Percentiles rank a stretch among this genome's conserved stretches.
phyloP scores from a whole-genome alignment of 2,888 invertebrate species.

The Anthophora plumipes region DNA sequence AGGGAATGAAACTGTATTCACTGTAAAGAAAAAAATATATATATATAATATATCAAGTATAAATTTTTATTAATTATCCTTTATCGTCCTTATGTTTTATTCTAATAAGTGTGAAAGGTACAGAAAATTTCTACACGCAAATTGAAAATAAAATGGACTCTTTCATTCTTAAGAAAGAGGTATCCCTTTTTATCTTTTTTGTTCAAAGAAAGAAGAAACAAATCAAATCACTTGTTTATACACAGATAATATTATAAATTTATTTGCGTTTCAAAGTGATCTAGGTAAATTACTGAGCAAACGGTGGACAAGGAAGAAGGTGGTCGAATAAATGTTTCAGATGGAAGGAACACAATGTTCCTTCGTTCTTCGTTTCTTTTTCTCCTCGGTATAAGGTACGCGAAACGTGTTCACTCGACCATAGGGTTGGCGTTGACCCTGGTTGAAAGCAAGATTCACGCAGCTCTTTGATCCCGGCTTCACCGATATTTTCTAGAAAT shows the following conservation, averaged over 20 bases:
- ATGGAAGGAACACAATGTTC: slow-evolving; percentile 4
- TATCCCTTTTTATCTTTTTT: not conserved
- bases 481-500: slow-evolving; percentile 48
- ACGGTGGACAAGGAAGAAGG: not conserved
- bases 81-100: not conserved
- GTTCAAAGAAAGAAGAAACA: not conserved
- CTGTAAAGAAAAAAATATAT: no score
- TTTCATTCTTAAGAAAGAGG: not conserved
- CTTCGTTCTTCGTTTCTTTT: slow-evolving; percentile 23
- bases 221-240: slow-evolving; percentile 3
- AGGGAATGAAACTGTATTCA: no score
- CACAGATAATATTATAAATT: not conserved
- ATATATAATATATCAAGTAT: no score
- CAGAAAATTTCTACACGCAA: not conserved
- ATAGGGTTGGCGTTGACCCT: slow-evolving; percentile 60
- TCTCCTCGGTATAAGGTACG: not conserved
- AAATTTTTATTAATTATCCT: not conserved
- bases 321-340: slow-evolving; percentile 43
- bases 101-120: not conserved
- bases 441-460: slow-evolving; percentile 61
- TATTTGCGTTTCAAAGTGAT: slow-evolving; percentile 14
- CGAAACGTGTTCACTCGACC: slow-evolving; percentile 52
- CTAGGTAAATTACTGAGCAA: slow-evolving; percentile 25
- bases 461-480: slow-evolving; percentile 58
- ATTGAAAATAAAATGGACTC: not conserved